Evolutionary conservation across 2,888 invertebrate species (phyloP), one percentile per base, ranked within the genome.

Genomic region (Plutella xylostella): DNA sequence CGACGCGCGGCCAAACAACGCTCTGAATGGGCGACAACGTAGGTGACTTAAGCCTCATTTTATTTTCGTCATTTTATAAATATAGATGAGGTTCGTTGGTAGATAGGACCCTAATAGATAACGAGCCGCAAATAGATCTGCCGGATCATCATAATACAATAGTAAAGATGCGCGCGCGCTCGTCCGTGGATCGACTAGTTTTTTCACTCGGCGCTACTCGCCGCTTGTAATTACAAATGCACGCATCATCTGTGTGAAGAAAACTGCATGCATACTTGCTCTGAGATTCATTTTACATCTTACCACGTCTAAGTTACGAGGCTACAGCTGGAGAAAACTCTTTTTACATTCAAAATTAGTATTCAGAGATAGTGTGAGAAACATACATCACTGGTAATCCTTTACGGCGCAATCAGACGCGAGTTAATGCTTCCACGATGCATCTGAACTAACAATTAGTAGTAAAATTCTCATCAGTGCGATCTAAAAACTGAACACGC

Each of bases 181-280:
- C 58, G 53, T 57, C 57, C 59, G 56, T 59, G 15, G 7, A 51
- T 51, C 52, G 55, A 50, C 56, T 57, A 55, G 47, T 53, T 65
- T 75, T 74, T 74, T 72, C 63, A 61, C 55, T 52, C 58, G 60
- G 60, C 63, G 60, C 60, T 63, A 63, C 62, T 65, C 55, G 61
- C 62, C 25, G 21, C 31, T 31, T 7, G 37, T 47, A 51, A 53
- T 51, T 53, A 49, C 45, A 41, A 40, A 50, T 46, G 43, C 46
- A 46, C 43, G 45, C 45, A 45, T 31, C 14, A 47, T 31, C 43
- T 42, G 39, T 38, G 31, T 15, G 44, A 48, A 50, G 34, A 43
- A 43, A 34, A 43, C 42, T 33, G 42, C 33, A 43, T 43, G 34
- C 42, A 43, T 43, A 15, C 21, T 22, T 43, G 34, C 20, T 33